Evolutionary conservation across 2,797 vertebrate species (phyloP).

Genomic region (Hydrophis major): DNA sequence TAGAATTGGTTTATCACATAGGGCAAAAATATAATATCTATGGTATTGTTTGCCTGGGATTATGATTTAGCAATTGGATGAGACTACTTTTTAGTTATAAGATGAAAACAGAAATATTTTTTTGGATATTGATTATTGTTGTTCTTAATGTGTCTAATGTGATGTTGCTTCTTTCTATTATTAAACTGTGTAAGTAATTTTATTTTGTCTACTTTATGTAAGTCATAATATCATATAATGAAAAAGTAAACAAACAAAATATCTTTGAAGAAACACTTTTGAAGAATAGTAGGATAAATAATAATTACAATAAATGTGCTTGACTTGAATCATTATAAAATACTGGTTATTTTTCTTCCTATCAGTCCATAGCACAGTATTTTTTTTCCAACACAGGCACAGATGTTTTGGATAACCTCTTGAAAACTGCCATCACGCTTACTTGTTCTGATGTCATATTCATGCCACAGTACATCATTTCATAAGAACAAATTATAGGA

Average conservation of each 20-base stretch:
- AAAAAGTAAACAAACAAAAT: not conserved
- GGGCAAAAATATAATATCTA: not conserved
- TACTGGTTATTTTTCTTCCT: constrained; percentile 49
- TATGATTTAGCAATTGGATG: not conserved
- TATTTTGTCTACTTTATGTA: not conserved
- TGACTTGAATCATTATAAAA: constrained; percentile 45
- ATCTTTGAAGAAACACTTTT: constrained; percentile 4
- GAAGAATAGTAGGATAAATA: not conserved
- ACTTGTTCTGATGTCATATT: constrained; percentile 47
- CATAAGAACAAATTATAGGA: constrained; percentile 46
- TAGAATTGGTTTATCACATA: not conserved
- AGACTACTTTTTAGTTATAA: not conserved
- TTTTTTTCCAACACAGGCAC: constrained; percentile 42
- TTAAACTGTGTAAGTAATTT: not conserved
- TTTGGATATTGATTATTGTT: not conserved
- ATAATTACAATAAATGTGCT: constrained; percentile 27
- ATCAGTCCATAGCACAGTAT: constrained; percentile 37
- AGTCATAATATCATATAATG: not conserved
- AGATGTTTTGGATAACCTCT: constrained; percentile 59
- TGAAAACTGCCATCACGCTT: constrained; percentile 60
- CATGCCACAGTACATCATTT: constrained; percentile 43
- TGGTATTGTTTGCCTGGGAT: not conserved
- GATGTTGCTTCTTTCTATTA: not conserved
- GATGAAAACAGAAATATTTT: not conserved
- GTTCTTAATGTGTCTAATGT: not conserved